These are phyloP conservation scores for Calcarius lapponicus DNA, from an alignment of 2,797 vertebrate genomes.

Conservation along the genomic window DNA sequence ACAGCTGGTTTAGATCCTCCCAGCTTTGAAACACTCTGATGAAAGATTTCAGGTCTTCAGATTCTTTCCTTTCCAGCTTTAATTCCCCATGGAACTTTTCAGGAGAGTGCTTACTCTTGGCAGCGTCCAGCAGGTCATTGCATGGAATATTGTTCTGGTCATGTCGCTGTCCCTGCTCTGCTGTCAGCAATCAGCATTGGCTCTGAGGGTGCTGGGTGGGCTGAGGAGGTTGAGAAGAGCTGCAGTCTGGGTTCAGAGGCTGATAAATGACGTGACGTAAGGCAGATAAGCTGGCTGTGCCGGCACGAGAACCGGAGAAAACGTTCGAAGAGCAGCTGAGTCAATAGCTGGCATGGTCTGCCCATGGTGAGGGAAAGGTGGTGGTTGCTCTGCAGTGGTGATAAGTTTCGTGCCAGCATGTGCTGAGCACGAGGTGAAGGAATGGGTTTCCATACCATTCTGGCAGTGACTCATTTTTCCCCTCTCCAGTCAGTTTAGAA, in stretches of 20 bases:
- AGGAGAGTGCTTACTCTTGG: not conserved
- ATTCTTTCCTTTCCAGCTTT: not conserved
- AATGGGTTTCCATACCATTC: not conserved
- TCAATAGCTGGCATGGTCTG: not conserved
- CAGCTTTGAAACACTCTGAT: not conserved
- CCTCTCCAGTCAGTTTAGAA: not conserved
- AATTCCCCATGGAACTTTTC: not conserved
- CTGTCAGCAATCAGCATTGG: not conserved
- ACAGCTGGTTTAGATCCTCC: not conserved
- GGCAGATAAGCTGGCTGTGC: not conserved
- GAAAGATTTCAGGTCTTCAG: not conserved
- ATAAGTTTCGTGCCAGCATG: not conserved
- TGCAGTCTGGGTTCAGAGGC: not conserved
- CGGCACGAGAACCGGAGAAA: not conserved
- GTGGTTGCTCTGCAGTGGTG: not conserved
- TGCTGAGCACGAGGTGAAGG: rapidly evolving
- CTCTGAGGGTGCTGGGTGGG: not conserved
- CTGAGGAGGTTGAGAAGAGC: not conserved
- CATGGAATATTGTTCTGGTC: rapidly evolving
- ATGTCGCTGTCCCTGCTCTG: rapidly evolving
- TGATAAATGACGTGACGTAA: not conserved
- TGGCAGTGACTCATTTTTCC: not conserved
- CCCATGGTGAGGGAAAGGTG: not conserved
- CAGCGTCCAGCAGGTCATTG: not conserved
- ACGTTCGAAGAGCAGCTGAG: not conserved